Conservation (phyloP, 2,888 invertebrate genomes). For the Acronicta leporina region DNA sequence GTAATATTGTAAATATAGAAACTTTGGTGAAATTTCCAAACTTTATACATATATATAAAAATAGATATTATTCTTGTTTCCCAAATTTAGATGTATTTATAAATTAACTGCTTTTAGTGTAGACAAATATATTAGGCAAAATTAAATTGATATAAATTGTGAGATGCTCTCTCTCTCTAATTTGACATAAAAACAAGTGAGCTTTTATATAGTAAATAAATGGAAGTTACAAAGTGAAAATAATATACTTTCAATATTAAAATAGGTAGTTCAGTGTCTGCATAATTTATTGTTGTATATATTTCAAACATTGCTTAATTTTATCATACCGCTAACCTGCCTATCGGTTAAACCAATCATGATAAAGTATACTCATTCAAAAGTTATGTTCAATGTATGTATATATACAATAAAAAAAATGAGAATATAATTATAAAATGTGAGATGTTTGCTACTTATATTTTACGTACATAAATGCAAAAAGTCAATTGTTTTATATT, state of each 20-base stretch:
- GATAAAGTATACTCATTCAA: constrained; percentile 10
- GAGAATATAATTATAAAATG: neutral
- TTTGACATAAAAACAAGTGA: neutral
- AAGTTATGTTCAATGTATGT: neutral
- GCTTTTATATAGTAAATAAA: neutral
- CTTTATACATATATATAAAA: neutral
- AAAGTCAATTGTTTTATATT: constrained; percentile 21
- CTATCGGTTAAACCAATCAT: no score
- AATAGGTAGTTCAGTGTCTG: no score
- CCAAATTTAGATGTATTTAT: constrained; percentile 16
- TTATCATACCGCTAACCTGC: constrained; percentile 3
- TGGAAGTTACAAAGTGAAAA: neutral
- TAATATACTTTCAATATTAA: neutral
- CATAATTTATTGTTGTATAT: no score
- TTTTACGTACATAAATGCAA: constrained; percentile 20
- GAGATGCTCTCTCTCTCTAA: constrained; percentile 4
- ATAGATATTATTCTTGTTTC: constrained; percentile 7
- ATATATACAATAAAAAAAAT: no score
- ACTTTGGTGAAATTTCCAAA: constrained; percentile 6
- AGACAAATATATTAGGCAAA: constrained; percentile 26
- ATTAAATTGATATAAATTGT: constrained; percentile 15
- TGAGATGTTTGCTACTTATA: constrained; percentile 18
- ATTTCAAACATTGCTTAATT: neutral
- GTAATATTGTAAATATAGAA: constrained; percentile 27
- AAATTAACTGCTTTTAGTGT: constrained; percentile 50